Conservation (phyloP, 92 coral and sea anemone genomes). For the Epizoanthus scotinus region DNA sequence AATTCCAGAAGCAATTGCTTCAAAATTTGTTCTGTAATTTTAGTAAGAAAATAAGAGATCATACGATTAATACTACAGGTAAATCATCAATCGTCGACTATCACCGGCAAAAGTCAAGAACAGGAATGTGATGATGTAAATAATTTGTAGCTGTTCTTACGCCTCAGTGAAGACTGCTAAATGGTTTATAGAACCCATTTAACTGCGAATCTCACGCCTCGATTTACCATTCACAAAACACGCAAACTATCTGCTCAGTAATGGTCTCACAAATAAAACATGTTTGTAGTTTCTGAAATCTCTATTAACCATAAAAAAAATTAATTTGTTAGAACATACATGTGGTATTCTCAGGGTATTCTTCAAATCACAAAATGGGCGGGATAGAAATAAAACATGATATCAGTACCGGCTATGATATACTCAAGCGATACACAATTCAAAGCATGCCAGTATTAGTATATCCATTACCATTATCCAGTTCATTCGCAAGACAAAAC, state of each 20-base stretch:
- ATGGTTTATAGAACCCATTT: constrained; percentile 1
- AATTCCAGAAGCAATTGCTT: too few relatives aligned
- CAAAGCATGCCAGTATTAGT: too few relatives aligned
- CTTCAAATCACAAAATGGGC: constrained; percentile 19
- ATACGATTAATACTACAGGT: too few relatives aligned
- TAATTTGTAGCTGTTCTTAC: too few relatives aligned
- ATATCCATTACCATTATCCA: too few relatives aligned
- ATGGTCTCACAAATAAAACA: not conserved
- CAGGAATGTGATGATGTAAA: too few relatives aligned
- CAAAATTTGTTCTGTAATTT: too few relatives aligned
- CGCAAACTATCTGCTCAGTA: not conserved
- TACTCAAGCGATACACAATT: not conserved
- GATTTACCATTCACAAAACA: not conserved
- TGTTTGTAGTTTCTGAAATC: not conserved
- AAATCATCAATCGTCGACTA: too few relatives aligned
- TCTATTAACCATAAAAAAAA: constrained; percentile 6
- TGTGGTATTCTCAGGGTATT: not conserved
- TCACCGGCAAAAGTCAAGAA: too few relatives aligned
- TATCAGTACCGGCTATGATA: too few relatives aligned
- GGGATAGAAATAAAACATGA: too few relatives aligned
- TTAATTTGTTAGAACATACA: not conserved
- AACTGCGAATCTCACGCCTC: constrained; percentile 15
- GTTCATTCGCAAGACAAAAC: not conserved
- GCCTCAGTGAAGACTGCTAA: not conserved
- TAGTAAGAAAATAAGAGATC: too few relatives aligned